phyloP scores from a whole-genome alignment of 2,113 vertebrate genomes.

The Dromaius novaehollandiae region DNA sequence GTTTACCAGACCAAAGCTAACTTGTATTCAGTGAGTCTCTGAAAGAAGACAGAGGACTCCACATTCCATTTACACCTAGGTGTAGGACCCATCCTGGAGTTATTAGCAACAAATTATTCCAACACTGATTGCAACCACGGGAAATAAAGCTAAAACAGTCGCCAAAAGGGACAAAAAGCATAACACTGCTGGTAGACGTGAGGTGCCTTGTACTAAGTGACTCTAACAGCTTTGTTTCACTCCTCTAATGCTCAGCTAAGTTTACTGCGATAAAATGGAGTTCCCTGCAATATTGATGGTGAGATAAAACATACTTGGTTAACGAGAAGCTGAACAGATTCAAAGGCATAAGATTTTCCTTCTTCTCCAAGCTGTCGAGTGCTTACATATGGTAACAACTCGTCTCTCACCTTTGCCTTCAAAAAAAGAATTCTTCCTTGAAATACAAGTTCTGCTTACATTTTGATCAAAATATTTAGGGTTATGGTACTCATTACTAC shows the following conservation, averaged over 20 bases:
- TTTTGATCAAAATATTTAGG: not conserved
- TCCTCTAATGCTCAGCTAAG: not conserved
- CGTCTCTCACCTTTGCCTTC: not conserved
- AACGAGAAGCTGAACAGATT: not conserved
- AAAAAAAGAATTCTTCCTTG: not conserved
- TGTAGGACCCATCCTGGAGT: not conserved
- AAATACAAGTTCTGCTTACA: not conserved
- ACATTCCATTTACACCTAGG: too few species aligned
- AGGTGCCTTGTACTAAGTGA: not conserved
- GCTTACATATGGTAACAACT: not conserved
- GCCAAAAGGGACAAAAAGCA: not conserved
- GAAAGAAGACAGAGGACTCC: not conserved
- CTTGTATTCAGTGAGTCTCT: fast-evolving
- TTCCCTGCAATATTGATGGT: not conserved
- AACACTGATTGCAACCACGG: not conserved
- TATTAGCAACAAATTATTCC: not conserved
- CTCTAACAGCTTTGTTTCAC: not conserved
- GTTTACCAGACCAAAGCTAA: not conserved
- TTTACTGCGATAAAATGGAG: not conserved
- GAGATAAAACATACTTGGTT: not conserved
- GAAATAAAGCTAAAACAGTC: not conserved
- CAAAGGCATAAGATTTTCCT: not conserved
- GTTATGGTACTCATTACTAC: not conserved
- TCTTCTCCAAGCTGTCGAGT: not conserved
- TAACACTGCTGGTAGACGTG: fast-evolving